phyloP scores from a whole-genome alignment of 2,888 invertebrate species.

The Philhelius pedissequus region DNA sequence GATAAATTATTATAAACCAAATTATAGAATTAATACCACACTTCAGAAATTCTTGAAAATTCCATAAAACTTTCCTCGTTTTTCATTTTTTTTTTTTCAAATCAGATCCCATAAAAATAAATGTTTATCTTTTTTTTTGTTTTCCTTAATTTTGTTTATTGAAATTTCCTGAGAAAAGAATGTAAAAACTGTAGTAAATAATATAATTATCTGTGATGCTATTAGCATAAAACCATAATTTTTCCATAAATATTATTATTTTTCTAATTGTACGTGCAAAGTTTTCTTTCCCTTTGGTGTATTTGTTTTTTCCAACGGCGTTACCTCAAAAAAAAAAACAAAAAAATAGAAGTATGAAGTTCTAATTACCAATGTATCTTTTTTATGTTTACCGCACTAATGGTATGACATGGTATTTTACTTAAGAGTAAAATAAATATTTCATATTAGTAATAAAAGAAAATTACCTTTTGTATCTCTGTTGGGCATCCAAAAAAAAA shows the following conservation, averaged over 20 bases:
- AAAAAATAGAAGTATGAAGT: neutral
- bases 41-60: neutral
- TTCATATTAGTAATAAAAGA: constrained; percentile 16
- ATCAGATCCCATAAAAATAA: neutral
- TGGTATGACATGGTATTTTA: constrained; percentile 55
- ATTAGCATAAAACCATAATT: neutral
- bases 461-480: neutral
- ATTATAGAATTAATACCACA: no score
- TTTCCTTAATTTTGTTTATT: neutral
- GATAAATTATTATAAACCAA: no score
- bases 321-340: no score
- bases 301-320: neutral
- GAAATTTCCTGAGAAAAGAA: neutral
- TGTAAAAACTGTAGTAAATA: neutral
- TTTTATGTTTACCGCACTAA: constrained; percentile 11
- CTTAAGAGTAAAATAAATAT: constrained; percentile 43
- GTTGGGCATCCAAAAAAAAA: neutral
- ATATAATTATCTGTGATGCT: neutral
- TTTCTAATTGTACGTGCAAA: neutral
- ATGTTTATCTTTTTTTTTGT: no score
- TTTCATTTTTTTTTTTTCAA: neutral
- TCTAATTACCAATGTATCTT: neutral
- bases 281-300: neutral
- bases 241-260: neutral
- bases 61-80: neutral